Percentiles rank a stretch among this genome's conserved stretches.
Evolutionary conservation across 2,888 invertebrate genomes (phyloP).

Genomic region (Spisula solida): DNA sequence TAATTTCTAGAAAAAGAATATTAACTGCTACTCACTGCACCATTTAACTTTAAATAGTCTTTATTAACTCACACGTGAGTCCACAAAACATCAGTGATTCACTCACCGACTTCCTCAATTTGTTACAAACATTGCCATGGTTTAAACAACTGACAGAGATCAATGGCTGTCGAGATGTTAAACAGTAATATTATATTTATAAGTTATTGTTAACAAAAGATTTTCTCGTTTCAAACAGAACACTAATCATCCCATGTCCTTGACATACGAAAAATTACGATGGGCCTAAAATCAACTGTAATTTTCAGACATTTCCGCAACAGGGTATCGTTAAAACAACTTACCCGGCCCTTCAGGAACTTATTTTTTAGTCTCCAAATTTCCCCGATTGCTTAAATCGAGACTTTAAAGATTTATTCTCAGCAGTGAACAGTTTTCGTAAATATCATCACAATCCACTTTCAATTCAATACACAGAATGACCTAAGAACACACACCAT

Average conservation of each 20-base stretch:
- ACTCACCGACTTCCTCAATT: too few relatives aligned
- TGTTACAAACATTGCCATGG: too few relatives aligned
- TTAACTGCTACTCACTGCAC: too few relatives aligned
- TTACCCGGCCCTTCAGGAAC: slow-evolving; percentile 86
- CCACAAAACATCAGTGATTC: too few relatives aligned
- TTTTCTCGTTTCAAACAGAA: neutral
- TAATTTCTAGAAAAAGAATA: too few relatives aligned
- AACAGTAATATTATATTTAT: too few relatives aligned
- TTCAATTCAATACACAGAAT: slow-evolving; percentile 20
- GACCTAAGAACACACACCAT: slow-evolving; percentile 25
- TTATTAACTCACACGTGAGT: too few relatives aligned
- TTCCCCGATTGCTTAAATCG: slow-evolving; percentile 70
- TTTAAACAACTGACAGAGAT: too few relatives aligned
- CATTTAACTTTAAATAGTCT: too few relatives aligned
- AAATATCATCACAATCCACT: neutral
- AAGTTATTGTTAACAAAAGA: too few relatives aligned
- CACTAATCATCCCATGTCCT: neutral
- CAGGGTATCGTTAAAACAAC: slow-evolving; percentile 42
- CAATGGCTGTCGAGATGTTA: too few relatives aligned
- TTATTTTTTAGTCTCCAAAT: slow-evolving; percentile 86
- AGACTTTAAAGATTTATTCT: neutral
- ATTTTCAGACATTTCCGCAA: neutral
- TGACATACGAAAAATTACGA: neutral
- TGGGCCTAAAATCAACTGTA: neutral
- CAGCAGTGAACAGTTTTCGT: neutral